Percentiles rank a stretch among this genome's conserved stretches.
These are phyloP conservation scores for Tolypeutes matacus DNA, from an alignment of 2,797 vertebrate species.

Conservation along the genomic window DNA sequence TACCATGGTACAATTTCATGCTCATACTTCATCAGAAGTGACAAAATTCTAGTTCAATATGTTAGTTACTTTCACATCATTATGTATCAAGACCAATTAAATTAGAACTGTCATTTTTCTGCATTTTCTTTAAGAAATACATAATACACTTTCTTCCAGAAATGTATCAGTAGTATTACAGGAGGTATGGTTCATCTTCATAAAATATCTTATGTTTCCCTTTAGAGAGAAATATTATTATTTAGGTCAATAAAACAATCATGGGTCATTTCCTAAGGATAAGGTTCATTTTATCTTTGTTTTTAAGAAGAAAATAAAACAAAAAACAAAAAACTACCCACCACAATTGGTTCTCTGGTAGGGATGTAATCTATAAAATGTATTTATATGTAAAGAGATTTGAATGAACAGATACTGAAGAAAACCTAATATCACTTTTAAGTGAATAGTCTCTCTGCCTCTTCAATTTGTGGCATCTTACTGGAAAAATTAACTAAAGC, in stretches of 20 bases:
- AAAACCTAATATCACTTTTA: constrained; percentile 8
- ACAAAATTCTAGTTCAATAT: constrained; percentile 68
- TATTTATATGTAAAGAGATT: not conserved
- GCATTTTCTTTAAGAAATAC: constrained; percentile 51
- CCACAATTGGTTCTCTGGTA: constrained; percentile 25
- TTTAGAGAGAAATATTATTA: constrained; percentile 42
- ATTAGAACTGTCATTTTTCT: constrained; percentile 63
- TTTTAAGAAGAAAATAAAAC: not conserved
- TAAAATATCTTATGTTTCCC: not conserved
- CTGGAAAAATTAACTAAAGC: not conserved
- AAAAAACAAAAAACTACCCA: rapidly evolving
- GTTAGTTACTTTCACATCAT: constrained; percentile 68
- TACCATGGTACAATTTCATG: constrained; percentile 76
- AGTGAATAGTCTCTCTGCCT: not conserved
- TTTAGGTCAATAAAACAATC: constrained; percentile 42
- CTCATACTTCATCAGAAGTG: constrained; percentile 77
- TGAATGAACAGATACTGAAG: not conserved
- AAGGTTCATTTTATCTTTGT: not conserved
- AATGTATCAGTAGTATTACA: not conserved
- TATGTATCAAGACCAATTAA: constrained; percentile 74
- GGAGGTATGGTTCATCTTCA: not conserved
- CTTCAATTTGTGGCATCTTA: not conserved
- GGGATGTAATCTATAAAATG: constrained; percentile 2
- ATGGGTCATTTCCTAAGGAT: not conserved
- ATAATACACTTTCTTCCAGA: not conserved